Conservation (phyloP, 2,113 vertebrate genomes). For the Lepus europaeus region DNA sequence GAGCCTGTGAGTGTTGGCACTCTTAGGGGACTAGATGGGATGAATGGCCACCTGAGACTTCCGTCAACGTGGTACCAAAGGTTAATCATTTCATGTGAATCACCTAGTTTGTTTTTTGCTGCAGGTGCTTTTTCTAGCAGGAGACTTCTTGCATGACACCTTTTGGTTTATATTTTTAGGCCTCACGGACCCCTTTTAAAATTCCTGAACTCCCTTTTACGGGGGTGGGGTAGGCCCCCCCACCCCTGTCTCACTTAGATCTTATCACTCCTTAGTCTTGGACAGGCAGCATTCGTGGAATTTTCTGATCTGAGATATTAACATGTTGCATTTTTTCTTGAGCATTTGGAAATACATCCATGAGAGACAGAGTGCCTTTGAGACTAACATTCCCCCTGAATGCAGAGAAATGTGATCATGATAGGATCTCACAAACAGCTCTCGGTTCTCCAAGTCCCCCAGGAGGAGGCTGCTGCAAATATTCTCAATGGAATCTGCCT, state of each 20-base stretch:
- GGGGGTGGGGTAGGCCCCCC: fast-evolving
- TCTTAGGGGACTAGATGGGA: neutral
- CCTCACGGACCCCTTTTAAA: neutral
- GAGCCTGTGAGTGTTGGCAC: neutral
- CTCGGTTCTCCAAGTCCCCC: neutral
- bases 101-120: neutral
- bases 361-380: neutral
- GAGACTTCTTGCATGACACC: neutral
- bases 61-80: neutral
- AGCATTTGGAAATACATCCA: constrained; percentile 29
- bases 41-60: constrained; percentile 45
- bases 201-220: neutral
- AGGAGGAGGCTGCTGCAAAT: neutral
- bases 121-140: neutral
- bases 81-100: constrained; percentile 29
- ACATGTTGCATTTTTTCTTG: neutral
- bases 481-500: neutral
- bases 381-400: neutral
- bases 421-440: neutral
- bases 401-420: neutral
- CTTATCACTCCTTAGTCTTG: neutral
- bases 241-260: neutral
- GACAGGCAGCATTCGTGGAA: neutral
- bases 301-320: neutral
- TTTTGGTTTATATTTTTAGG: neutral